phyloP scores from a whole-genome alignment of 2,888 invertebrate species.

The Chironomus riparius region DNA sequence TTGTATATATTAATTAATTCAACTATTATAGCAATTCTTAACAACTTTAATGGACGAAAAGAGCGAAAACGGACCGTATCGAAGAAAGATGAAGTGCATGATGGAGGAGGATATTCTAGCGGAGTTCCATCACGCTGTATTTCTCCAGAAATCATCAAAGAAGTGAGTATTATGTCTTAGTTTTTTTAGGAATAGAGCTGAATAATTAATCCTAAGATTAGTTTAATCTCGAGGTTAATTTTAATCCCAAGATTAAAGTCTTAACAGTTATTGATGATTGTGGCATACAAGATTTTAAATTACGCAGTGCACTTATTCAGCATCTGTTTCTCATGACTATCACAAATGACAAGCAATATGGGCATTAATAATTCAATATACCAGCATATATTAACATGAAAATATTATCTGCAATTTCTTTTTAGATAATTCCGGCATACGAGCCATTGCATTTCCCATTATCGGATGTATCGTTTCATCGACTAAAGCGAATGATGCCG shows the following conservation, averaged over 20 bases:
- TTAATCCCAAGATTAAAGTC: no score
- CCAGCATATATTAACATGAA: background rate
- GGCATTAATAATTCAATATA: no score
- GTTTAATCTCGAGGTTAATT: no score
- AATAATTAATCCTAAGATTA: no score
- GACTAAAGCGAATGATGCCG: conserved; percentile 62
- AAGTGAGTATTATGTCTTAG: conserved; percentile 35
- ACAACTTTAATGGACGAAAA: conserved; percentile 20
- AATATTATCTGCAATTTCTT: background rate
- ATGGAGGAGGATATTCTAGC: background rate
- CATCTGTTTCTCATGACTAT: no score
- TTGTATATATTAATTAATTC: background rate
- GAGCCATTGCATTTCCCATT: conserved; percentile 68
- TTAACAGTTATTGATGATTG: no score
- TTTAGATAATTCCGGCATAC: conserved; percentile 58
- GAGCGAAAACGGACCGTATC: conserved; percentile 7
- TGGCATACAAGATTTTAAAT: no score
- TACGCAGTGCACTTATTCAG: no score
- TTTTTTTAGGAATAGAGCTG: no score
- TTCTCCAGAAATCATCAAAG: conserved; percentile 44
- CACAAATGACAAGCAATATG: no score
- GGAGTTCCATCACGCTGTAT: conserved; percentile 39
- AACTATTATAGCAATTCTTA: background rate
- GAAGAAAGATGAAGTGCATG: conserved; percentile 5
- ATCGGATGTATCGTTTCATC: conserved; percentile 55